Evolutionary conservation across 1,140 invertebrate species (phyloP), one percentile per base, ranked within the genome.

Genomic region (Hermatobates lingyangjiaoensis): DNA sequence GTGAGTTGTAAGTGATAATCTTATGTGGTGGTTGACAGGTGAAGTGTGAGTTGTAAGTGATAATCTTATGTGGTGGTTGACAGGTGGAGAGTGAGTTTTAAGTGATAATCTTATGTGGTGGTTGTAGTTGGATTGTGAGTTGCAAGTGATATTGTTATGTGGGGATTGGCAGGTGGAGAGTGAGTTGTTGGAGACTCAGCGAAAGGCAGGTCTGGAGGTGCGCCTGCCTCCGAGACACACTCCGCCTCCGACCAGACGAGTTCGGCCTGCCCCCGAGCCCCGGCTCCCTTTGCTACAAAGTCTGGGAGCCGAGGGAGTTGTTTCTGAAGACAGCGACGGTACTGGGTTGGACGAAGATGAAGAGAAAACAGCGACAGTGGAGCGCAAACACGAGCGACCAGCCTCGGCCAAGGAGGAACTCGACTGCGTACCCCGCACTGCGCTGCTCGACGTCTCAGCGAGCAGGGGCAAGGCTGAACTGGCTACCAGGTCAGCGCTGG

Each of bases 381-480:
- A 83, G 63, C 68, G 80, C 49, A 81, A 83, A 42, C 39, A 42
- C 18, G 39, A 42, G 14, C 14, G 39, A 20, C 18, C 4, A 10
- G 39, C 21, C 39, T 42, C 21, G 5, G 54, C 45, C 0, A 83
- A 83, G 61, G 82, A 88, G 60, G 86, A 88, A 64, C 68, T 89
- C 55, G 86, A 90, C 67, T 74, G 80, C 52, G 87, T 83, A 1
- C 80, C 93, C 54, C 87, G 88, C 25, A 75, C 74, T 59, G 79
- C 81, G 61, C 72, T 93, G 21, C 71, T 94, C 23, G 89, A 95
- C 63, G 85, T 81, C 54, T 85, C 87, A 10, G 85, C 80, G 12
- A 84, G 77, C 57, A 87, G 88, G 68, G 80, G 81, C 28, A 90
- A 90, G 68, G 88, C 86, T 18, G 88, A 91, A 64, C 69, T 95